Evolutionary conservation across 2,113 vertebrate genomes (phyloP).

Genomic region (Lota lota): DNA sequence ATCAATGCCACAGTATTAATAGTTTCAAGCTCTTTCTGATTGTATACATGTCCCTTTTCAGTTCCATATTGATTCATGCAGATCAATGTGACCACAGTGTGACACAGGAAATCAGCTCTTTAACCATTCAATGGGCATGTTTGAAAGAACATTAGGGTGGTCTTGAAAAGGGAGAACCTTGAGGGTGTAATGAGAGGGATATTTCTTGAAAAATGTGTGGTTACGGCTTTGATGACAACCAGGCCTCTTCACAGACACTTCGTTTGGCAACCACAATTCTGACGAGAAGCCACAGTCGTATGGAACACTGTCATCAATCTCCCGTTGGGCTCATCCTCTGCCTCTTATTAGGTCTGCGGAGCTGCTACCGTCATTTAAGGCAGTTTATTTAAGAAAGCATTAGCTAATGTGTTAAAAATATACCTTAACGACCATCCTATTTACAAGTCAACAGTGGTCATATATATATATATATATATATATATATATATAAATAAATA

Average conservation of each 20-base stretch:
- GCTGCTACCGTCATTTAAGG: slow-evolving; percentile 39
- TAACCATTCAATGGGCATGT: slow-evolving; percentile 29
- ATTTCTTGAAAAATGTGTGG: slow-evolving; percentile 47
- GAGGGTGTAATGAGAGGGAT: slow-evolving; percentile 50
- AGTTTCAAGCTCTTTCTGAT: background rate
- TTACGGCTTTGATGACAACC: slow-evolving; percentile 57
- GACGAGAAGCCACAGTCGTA: slow-evolving; percentile 52
- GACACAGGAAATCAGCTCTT: slow-evolving; percentile 35
- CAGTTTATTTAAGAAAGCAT: slow-evolving; percentile 36
- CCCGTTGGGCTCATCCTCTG: slow-evolving; percentile 45
- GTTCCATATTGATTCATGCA: slow-evolving; percentile 7
- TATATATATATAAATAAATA: no score
- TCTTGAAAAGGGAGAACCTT: slow-evolving; percentile 32
- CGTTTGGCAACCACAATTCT: slow-evolving; percentile 66
- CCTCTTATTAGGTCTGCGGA: slow-evolving; percentile 39
- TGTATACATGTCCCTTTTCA: slow-evolving; percentile 20
- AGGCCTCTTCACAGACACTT: slow-evolving; percentile 61
- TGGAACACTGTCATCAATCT: slow-evolving; percentile 48
- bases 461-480: no score
- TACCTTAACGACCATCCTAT: slow-evolving; percentile 22
- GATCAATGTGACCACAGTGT: background rate
- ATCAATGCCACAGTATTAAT: no score
- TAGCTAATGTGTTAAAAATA: slow-evolving; percentile 47
- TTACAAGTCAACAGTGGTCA: slow-evolving; percentile 6
- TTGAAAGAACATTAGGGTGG: slow-evolving; percentile 34